phyloP scores from a whole-genome alignment of 2,113 vertebrate genomes.

The Myrmophylax atrothorax region DNA sequence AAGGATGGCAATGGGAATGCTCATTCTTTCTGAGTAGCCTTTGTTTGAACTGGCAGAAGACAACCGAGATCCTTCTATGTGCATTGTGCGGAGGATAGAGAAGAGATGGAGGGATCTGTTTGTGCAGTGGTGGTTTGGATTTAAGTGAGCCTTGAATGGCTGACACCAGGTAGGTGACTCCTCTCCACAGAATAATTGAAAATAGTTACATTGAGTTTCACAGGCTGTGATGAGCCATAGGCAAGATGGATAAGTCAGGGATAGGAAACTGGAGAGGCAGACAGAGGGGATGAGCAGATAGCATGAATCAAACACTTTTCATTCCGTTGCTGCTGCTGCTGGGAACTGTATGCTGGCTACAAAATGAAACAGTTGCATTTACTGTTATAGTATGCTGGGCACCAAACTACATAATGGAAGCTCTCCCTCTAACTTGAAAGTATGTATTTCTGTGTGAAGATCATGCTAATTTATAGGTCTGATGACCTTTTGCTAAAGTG shows the following conservation, averaged over 20 bases:
- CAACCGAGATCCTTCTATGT: fast-evolving
- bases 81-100: neutral
- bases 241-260: neutral
- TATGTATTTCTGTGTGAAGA: neutral
- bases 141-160: neutral
- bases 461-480: neutral
- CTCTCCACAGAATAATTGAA: neutral
- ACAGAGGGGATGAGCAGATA: neutral
- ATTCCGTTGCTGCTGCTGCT: neutral
- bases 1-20: neutral
- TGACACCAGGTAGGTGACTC: neutral
- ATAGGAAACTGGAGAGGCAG: neutral
- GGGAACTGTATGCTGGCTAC: neutral
- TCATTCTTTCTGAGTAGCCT: neutral
- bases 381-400: neutral
- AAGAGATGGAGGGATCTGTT: neutral
- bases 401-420: neutral
- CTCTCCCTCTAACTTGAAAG: neutral
- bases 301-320: neutral
- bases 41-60: conserved; percentile 40
- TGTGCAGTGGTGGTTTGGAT: neutral
- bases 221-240: neutral
- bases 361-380: conserved; percentile 20
- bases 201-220: neutral
- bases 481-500: neutral